Evolutionary conservation across 1,140 invertebrate species (phyloP), one percentile per base, ranked within the genome.

Genomic region (Zophobas morio): DNA sequence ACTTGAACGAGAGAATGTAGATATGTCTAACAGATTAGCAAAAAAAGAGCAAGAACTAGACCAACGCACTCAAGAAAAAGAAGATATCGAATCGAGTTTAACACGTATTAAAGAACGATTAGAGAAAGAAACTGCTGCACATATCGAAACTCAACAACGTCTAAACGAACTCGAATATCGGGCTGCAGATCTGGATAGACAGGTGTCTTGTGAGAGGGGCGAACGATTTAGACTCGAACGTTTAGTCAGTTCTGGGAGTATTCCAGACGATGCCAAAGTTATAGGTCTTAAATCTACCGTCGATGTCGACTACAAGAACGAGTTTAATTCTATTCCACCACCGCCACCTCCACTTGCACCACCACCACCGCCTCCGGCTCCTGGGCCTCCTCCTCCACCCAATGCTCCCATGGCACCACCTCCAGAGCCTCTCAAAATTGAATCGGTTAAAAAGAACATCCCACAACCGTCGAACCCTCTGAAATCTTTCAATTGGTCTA

Each of bases 401-500:
- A 85, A 90, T 36, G 88, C 89, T 78, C 87, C 89, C 33, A 79
- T 89, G 79, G 88, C 89, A 47, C 91, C 91, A 6, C 88, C 89
- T 20, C 89, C 90, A 1, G 88, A 79, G 74, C 91, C 91, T 8
- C 86, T 90, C 42, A 86, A 89, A 57, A 78, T 82, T 1, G 88
- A 90, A 63, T 83, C 88, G 57, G 88, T 88, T 42, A 91, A 91
- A 80, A 95, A 95, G 84, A 93, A 95, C 81, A 92, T 96, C 74
- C 97, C 96, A 78, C 95, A 97, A 82, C 95, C 98, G 2, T 92
- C 93, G 32, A 96, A 96, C 87, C 96, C 97, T 0, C 88, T 99
- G 1, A 99, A 99, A 86, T 97, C 96, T 36, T 98, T 99, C 88
- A 99, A 99, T 87, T 99, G 98, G 97, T 95, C 95, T 3, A 98